Evolutionary conservation across 2,797 vertebrate genomes (phyloP).

Genomic region (Sciaenops ocellatus): DNA sequence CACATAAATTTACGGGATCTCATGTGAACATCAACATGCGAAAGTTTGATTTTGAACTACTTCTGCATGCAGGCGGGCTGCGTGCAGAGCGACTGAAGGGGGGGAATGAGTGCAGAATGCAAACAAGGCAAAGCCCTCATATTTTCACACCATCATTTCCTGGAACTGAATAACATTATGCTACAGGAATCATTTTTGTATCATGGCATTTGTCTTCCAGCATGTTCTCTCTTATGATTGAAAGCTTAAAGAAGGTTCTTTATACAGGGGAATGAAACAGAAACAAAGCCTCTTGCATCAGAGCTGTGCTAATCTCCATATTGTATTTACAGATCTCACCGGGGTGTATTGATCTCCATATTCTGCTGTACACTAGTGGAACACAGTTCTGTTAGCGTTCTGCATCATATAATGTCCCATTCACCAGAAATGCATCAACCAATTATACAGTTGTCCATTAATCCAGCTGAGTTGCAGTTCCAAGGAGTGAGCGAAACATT

Average conservation of each 20-base stretch:
- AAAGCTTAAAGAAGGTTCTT: constrained; percentile 52
- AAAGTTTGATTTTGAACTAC: constrained; percentile 22
- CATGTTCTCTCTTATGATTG: constrained; percentile 18
- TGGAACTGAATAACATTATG: constrained; percentile 28
- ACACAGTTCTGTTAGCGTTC: constrained; percentile 15
- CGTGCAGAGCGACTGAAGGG: background rate
- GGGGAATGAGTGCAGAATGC: constrained; percentile 20
- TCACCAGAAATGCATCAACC: constrained; percentile 34
- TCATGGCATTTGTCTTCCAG: constrained; percentile 12
- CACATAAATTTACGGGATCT: constrained; percentile 2
- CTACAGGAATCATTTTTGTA: constrained; percentile 13
- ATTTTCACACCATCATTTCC: constrained; percentile 24
- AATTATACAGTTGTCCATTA: constrained; percentile 27
- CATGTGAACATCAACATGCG: constrained; percentile 26
- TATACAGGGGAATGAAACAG: constrained; percentile 21
- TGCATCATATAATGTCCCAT: background rate
- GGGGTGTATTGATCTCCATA: constrained; percentile 41
- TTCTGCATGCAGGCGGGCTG: constrained; percentile 28
- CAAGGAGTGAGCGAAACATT: constrained; percentile 23
- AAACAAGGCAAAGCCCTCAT: constrained; percentile 31
- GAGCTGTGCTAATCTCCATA: constrained; percentile 47
- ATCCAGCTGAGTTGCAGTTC: constrained; percentile 29
- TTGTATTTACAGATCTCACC: constrained; percentile 47
- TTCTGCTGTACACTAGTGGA: constrained; percentile 12
- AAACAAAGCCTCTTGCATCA: constrained; percentile 18